Base-by-base conservation (phyloP, 2,797 vertebrate species). In the Remorina albescens region DNA sequence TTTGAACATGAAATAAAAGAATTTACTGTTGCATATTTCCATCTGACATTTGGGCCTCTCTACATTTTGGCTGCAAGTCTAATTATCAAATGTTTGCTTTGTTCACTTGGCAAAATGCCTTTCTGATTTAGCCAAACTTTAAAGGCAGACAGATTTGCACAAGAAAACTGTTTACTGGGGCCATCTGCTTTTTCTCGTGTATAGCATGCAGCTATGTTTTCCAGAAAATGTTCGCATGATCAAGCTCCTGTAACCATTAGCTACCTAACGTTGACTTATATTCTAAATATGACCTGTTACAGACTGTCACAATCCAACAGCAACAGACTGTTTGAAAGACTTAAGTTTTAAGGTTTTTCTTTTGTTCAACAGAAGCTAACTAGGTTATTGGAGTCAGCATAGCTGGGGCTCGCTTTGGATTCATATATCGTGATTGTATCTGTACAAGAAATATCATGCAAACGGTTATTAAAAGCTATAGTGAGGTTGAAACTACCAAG, bases 101-200 rank as follows among this genome's bases (percentile, higher is more conserved):
- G 71, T 44, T n/a, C 39, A 19, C 8, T 71, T 76, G 79, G 84
- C 59, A 75, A 66, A 75, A 34, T 37, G 3, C 49, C 61, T 2
- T 32, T 61, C 65, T 67, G 53, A 61, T 81, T 79, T 28, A 50
- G 64, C 67, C 72, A 82, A 80, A 76, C 61, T 58, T 80, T 50
- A n/a, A 55, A 75, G 62, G 65, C 57, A 49, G 25, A 54, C 60
- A 63, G 71, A 68, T 47, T 71, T 41, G 71, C 74, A 44, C 18
- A 51, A 65, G 41, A 62, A 81, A 72, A 74, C 25, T 13, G 46
- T 82, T 84, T 70, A 68, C 76, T 75, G 25, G 36, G 39, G 78
- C 62, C 78, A 78, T 88, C 77, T 81, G 86, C 67, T 51, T 80
- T 71, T 82, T 77, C 8, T 32, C 55, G 73, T 34, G 28, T 46